Percentiles rank a stretch among this genome's conserved stretches.
Evolutionary conservation across 2,888 invertebrate species (phyloP).

Genomic region (Balanococcus diminutus): DNA sequence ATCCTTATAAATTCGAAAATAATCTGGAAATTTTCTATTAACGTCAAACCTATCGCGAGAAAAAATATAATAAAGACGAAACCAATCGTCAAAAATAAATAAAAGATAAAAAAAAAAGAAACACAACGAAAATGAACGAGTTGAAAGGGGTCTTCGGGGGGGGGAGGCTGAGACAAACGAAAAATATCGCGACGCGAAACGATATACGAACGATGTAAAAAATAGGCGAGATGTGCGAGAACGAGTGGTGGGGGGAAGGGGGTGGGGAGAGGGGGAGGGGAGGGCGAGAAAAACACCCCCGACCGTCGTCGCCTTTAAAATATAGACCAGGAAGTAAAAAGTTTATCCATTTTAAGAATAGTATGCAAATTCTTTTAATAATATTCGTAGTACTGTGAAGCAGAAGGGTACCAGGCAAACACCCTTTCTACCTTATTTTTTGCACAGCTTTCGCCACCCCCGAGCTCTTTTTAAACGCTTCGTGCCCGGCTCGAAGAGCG

Average conservation of each 20-base stretch:
- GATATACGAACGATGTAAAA: background rate
- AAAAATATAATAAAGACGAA: background rate
- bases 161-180: background rate
- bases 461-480: constrained; percentile 45
- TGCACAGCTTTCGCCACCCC: constrained; percentile 31
- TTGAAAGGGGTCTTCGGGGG: no score
- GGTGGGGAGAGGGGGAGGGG: background rate
- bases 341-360: constrained; percentile 40
- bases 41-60: background rate
- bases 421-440: constrained; percentile 23
- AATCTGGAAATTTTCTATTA: constrained; percentile 10
- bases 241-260: no score
- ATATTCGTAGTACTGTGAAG: background rate
- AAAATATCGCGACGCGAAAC: background rate
- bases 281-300: background rate
- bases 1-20: background rate
- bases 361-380: constrained; percentile 46
- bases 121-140: no score
- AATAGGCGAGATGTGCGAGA: background rate
- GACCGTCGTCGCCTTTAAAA: background rate
- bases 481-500: background rate
- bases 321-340: constrained; percentile 29
- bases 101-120: background rate
- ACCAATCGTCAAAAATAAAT: constrained; percentile 27
- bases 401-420: background rate